A percentile compares a stretch with the other conserved stretches of the same genome.
phyloP scores from a whole-genome alignment of 1,140 invertebrate species.

The Drosophila pseudoobscura region DNA sequence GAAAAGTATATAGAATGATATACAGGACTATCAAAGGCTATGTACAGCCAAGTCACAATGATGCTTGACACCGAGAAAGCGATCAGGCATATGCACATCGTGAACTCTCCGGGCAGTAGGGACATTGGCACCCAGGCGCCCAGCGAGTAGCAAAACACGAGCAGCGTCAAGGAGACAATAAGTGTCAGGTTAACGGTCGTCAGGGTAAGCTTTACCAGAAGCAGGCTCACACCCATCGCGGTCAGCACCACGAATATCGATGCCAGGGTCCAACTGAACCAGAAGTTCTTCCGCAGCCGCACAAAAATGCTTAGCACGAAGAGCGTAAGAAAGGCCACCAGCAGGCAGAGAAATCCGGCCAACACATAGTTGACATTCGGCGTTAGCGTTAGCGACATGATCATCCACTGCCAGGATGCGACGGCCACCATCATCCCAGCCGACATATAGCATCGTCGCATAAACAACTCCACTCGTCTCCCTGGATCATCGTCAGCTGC shows the following conservation, averaged over 20 bases:
- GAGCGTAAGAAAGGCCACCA: conserved; percentile 4
- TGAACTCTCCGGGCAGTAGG: conserved; percentile 33
- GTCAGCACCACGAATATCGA: conserved; percentile 19
- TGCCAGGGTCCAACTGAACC: conserved; percentile 5
- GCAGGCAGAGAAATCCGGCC: conserved; percentile 22
- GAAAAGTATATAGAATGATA: conserved; percentile 20
- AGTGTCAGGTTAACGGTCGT: neutral
- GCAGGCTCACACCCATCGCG: conserved; percentile 5
- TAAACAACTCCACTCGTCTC: neutral
- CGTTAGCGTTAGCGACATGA: neutral
- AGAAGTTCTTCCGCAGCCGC: neutral
- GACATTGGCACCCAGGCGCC: conserved; percentile 26
- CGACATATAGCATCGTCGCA: conserved; percentile 26
- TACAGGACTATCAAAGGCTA: neutral
- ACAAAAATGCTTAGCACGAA: conserved; percentile 3
- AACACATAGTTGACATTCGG: neutral
- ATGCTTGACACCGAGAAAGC: neutral
- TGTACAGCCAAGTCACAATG: conserved; percentile 12
- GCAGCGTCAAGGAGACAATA: neutral
- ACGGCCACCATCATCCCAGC: neutral
- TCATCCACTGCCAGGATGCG: neutral
- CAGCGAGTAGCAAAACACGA: conserved; percentile 10
- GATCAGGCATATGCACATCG: conserved; percentile 1
- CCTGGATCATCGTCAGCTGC: too few species aligned
- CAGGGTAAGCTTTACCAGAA: conserved; percentile 1